Evolutionary conservation across 2,888 invertebrate species (phyloP), one percentile per base, ranked within the genome.

Genomic region (Microctonus brassicae): DNA sequence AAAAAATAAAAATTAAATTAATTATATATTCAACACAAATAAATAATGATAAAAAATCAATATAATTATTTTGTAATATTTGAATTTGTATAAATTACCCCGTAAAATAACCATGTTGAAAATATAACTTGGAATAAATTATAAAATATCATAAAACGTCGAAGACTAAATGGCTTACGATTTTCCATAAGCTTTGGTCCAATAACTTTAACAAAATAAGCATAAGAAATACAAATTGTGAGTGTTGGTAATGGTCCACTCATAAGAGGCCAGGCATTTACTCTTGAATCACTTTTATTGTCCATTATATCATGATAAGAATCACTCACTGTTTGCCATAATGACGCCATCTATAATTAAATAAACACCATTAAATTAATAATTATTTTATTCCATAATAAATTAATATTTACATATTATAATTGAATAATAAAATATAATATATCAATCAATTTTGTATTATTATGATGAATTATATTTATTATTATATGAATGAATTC

Each of bases 171-270:
- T 0, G 97, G 94, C 88, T 95, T 93, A 84, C 96, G 91, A 87
- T 95, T 93, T 84, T 93, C 93, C 97, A 97, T 97, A 33, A 95
- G 84, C 82, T 91, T 92, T 39, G 96, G 96, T 1, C 97, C 96
- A 73, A 93, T 81, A 70, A 92, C 92, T 89, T 93, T 94, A 66
- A 94, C 94, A 83, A 91, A 90, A 82, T 93, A 93, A 34, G 93
- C 92, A 85, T 96, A 96, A 81, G 90, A 89, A 73, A 94, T 88
- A 83, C 95, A 94, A 81, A 95, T 93, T 73, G 90, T 88, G 73
- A 95, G 84, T 64, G 96, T 95, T 58, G 95, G 95, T 75, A 94
- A 90, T 7, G 95, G 96, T 22, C 94, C 92, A 80, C 93, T 92
- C 94, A 96, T 95, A 88, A 96, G 89, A 70, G 92, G 90, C 94